These are phyloP conservation scores for Callipepla californica DNA, from an alignment of 2,113 vertebrate species.

Conservation along the genomic window DNA sequence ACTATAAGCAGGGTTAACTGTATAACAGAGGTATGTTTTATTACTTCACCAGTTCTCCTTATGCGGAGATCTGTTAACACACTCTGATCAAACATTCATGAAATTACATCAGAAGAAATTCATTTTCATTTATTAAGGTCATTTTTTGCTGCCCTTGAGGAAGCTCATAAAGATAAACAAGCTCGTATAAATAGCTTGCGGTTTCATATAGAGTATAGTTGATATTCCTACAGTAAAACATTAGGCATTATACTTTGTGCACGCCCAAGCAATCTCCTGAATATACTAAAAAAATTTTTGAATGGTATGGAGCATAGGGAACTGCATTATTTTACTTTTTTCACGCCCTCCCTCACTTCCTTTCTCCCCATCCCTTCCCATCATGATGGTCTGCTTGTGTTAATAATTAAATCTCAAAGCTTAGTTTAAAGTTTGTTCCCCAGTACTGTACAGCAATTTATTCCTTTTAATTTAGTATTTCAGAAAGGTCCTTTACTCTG, in stretches of 20 bases:
- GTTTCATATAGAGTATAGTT: constrained; percentile 41
- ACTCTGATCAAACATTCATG: constrained; percentile 76
- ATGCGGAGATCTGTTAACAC: constrained; percentile 46
- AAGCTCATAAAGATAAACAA: constrained; percentile 74
- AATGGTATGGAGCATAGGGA: constrained; percentile 11
- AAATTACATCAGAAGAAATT: constrained; percentile 75
- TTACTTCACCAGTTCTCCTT: constrained; percentile 48
- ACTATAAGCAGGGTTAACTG: neutral
- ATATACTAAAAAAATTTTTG: constrained; percentile 71
- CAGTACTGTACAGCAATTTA: constrained; percentile 53
- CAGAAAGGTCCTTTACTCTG: constrained; percentile 60
- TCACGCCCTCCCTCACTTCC: neutral
- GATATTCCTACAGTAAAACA: constrained; percentile 70
- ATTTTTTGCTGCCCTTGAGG: constrained; percentile 70
- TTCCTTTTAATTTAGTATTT: constrained; percentile 74
- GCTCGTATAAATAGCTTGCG: constrained; percentile 68
- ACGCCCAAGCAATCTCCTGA: constrained; percentile 59
- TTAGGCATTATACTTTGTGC: constrained; percentile 39
- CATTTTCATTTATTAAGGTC: constrained; percentile 74
- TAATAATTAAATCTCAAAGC: constrained; percentile 76
- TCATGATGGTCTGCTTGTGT: constrained; percentile 37
- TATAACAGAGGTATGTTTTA: constrained; percentile 39
- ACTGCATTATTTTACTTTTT: neutral
- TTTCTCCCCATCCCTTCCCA: neutral
- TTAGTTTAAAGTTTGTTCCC: constrained; percentile 68